phyloP scores from a whole-genome alignment of 2,888 invertebrate species.

The Campaea margaritaria region DNA sequence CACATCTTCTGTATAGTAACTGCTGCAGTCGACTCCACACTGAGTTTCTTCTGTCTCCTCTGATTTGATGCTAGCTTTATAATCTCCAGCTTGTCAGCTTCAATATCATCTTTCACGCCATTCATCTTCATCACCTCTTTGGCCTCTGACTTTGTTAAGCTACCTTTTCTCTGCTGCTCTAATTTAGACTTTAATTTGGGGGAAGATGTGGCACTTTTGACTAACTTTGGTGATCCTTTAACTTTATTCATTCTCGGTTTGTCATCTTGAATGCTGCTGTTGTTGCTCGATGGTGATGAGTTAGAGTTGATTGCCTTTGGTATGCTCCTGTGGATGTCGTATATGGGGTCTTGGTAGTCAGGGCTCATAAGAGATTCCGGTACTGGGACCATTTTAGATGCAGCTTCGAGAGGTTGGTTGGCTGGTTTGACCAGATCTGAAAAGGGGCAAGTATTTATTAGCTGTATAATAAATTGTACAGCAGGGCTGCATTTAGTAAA shows the following conservation, averaged over 20 bases:
- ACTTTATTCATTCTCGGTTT: conserved; percentile 60
- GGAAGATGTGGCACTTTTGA: conserved; percentile 78
- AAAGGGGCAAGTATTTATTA: not conserved
- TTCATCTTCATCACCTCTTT: conserved; percentile 66
- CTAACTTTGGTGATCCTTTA: conserved; percentile 74
- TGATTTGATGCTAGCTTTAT: conserved; percentile 75
- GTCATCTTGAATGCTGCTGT: conserved; percentile 70
- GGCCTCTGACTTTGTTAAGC: conserved; percentile 60
- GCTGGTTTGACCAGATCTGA: conserved; percentile 58
- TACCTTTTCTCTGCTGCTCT: conserved; percentile 76
- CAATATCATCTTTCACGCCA: conserved; percentile 63
- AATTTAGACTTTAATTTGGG: conserved; percentile 74
- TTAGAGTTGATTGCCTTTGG: conserved; percentile 60
- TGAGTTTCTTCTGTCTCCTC: conserved; percentile 73
- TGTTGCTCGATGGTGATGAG: conserved; percentile 72
- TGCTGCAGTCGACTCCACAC: conserved; percentile 85
- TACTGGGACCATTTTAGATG: conserved; percentile 94
- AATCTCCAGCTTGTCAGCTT: conserved; percentile 67
- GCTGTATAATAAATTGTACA: not conserved
- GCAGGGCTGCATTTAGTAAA: no score
- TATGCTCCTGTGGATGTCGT: conserved; percentile 73
- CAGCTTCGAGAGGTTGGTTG: conserved; percentile 89
- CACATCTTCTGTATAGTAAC: conserved; percentile 94
- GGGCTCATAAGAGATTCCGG: conserved; percentile 95
- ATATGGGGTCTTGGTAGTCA: conserved; percentile 87